Conservation (phyloP, 2,888 invertebrate species). For the Ormyrus thymus region DNA sequence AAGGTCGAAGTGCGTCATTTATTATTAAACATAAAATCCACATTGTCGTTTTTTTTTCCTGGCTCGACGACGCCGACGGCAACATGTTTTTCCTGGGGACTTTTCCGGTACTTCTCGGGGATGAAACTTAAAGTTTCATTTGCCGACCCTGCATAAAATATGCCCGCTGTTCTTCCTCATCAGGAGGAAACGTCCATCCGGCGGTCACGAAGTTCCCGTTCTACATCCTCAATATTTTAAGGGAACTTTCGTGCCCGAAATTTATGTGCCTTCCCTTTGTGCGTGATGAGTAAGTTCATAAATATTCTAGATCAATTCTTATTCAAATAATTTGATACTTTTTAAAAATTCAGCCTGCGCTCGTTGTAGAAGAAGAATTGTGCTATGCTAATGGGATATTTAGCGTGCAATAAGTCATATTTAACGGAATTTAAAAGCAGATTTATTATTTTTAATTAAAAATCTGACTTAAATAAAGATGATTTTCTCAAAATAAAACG, state of each 20-base stretch:
- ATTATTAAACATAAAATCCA: neutral
- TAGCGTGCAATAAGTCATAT: too few relatives aligned
- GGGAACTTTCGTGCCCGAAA: slow-evolving; percentile 4
- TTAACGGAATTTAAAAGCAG: too few relatives aligned
- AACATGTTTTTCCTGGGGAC: neutral
- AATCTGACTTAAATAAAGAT: too few relatives aligned
- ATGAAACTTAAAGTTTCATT: slow-evolving; percentile 39
- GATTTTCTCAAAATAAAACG: too few relatives aligned
- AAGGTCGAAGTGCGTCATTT: neutral
- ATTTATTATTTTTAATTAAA: too few relatives aligned
- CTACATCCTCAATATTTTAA: slow-evolving; percentile 19
- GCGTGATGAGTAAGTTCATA: slow-evolving; percentile 21
- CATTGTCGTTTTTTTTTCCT: slow-evolving; percentile 4
- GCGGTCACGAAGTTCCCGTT: slow-evolving; percentile 8
- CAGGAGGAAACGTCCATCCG: neutral
- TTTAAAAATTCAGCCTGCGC: neutral
- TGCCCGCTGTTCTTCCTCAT: slow-evolving; percentile 20
- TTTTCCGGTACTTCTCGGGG: neutral
- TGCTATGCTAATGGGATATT: too few relatives aligned
- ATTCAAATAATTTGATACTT: slow-evolving; percentile 23
- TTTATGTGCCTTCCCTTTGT: neutral
- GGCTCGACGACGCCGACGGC: neutral
- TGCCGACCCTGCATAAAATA: slow-evolving; percentile 6
- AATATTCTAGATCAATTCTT: slow-evolving; percentile 23
- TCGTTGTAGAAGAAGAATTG: neutral